A percentile compares a stretch with the other conserved stretches of the same genome.
These are phyloP conservation scores for Listrodromus nycthemerus DNA, from an alignment of 2,888 invertebrate species.

Conservation along the genomic window DNA sequence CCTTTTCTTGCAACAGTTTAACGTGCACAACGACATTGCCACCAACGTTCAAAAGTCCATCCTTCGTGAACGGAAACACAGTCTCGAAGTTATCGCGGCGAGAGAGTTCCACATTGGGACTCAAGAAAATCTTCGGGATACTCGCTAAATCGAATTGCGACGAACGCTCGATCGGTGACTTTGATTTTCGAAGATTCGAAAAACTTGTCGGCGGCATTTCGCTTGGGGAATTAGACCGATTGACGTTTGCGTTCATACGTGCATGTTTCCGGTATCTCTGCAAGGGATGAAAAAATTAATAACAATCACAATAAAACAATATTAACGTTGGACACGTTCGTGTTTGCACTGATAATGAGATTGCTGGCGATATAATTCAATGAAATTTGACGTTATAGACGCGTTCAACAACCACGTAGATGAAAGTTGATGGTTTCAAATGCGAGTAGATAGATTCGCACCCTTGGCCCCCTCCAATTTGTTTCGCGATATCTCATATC, in stretches of 20 bases:
- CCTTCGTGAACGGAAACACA: slow-evolving; percentile 91
- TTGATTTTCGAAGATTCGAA: slow-evolving; percentile 83
- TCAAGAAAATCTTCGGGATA: slow-evolving; percentile 94
- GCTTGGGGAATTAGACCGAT: slow-evolving; percentile 80
- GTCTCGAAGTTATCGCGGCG: slow-evolving; percentile 92
- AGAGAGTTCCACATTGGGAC: slow-evolving; percentile 91
- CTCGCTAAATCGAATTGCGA: slow-evolving; percentile 86
- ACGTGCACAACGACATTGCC: slow-evolving; percentile 81
- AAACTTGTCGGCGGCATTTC: slow-evolving; percentile 83
- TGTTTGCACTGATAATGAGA: neutral
- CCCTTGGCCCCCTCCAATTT: too few relatives aligned
- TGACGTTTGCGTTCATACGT: slow-evolving; percentile 81
- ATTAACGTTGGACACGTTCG: neutral
- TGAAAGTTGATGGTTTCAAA: too few relatives aligned
- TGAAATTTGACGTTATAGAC: neutral
- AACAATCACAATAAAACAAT: neutral
- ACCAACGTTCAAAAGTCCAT: slow-evolving; percentile 85
- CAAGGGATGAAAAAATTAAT: slow-evolving; percentile 54
- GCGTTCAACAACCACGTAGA: neutral
- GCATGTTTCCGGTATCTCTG: slow-evolving; percentile 85
- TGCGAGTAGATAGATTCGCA: too few relatives aligned
- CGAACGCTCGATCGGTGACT: slow-evolving; percentile 83
- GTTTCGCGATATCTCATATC: too few relatives aligned
- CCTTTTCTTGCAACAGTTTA: slow-evolving; percentile 93
- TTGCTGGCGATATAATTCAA: neutral